Evolutionary conservation across 2,797 vertebrate genomes (phyloP).

Genomic region (Gambelia wislizenii): DNA sequence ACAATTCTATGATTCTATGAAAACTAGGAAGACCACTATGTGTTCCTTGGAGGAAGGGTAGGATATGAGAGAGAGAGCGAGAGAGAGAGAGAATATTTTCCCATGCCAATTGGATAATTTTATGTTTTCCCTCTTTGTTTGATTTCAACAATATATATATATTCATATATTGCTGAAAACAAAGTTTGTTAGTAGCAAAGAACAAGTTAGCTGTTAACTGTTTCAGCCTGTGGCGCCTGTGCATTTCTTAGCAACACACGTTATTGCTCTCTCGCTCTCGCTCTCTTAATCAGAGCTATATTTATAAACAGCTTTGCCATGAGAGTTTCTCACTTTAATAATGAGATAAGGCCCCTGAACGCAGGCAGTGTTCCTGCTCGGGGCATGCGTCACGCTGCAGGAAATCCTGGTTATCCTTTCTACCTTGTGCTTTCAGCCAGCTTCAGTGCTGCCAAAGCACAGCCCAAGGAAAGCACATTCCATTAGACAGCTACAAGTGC

Average conservation of each 20-base stretch:
- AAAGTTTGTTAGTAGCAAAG: slow-evolving; percentile 18
- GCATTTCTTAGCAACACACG: slow-evolving; percentile 55
- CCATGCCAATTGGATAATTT: background rate
- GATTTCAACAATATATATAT: background rate
- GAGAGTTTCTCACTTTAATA: slow-evolving; percentile 71
- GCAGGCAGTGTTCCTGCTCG: slow-evolving; percentile 77
- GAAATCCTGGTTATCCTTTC: slow-evolving; percentile 80
- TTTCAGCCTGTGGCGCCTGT: slow-evolving; percentile 36
- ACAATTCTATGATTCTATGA: too few relatives aligned
- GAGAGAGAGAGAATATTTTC: background rate
- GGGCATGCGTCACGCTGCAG: slow-evolving; percentile 77
- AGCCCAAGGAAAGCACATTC: slow-evolving; percentile 71
- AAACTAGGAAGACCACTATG: background rate
- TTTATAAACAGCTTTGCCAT: slow-evolving; percentile 72
- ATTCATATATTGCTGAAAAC: background rate
- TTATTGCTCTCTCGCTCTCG: slow-evolving; percentile 14
- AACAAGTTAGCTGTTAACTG: slow-evolving; percentile 17
- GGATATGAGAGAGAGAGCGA: too few relatives aligned
- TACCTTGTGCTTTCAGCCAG: slow-evolving; percentile 66
- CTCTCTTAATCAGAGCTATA: slow-evolving; percentile 68
- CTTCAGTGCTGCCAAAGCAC: slow-evolving; percentile 65
- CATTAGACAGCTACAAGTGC: slow-evolving; percentile 67
- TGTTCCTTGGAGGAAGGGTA: background rate
- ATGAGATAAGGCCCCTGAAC: slow-evolving; percentile 76
- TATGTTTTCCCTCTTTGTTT: background rate